Evolutionary conservation across 2,888 invertebrate genomes (phyloP).

Genomic region (Spisula subtruncata): DNA sequence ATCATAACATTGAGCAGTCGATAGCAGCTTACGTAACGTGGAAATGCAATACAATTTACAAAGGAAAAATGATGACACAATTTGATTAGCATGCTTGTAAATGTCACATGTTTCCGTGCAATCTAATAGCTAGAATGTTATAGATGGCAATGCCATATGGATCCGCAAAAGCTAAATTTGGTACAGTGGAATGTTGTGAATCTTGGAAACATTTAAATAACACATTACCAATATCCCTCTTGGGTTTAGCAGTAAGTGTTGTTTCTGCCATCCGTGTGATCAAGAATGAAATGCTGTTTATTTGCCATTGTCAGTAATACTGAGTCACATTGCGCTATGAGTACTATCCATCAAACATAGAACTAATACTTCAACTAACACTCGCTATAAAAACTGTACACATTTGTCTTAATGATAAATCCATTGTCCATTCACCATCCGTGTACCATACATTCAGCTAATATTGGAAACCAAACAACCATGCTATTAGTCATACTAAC

Average conservation of each 20-base stretch:
- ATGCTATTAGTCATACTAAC: not conserved
- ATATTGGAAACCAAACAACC: not conserved
- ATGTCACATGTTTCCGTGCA: not conserved
- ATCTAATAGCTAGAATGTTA: too few relatives aligned
- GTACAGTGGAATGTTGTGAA: not conserved
- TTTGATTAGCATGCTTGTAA: too few relatives aligned
- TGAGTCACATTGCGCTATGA: not conserved
- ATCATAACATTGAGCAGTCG: too few relatives aligned
- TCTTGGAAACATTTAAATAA: conserved; percentile 15
- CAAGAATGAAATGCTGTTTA: not conserved
- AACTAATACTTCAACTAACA: not conserved
- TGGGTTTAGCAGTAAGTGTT: not conserved
- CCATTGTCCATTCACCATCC: not conserved
- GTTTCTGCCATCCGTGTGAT: conserved; percentile 6
- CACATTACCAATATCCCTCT: conserved; percentile 13
- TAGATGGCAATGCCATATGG: too few relatives aligned
- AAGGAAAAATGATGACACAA: too few relatives aligned
- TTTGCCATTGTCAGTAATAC: conserved; percentile 21
- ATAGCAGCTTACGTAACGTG: too few relatives aligned
- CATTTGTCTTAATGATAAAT: not conserved
- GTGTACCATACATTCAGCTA: not conserved
- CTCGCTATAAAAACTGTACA: not conserved
- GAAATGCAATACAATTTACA: too few relatives aligned
- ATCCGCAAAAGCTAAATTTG: too few relatives aligned
- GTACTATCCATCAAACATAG: not conserved